These are phyloP conservation scores for Pegea sp. DNA, from an alignment of 23 tunicate genomes.

Conservation along the genomic window DNA sequence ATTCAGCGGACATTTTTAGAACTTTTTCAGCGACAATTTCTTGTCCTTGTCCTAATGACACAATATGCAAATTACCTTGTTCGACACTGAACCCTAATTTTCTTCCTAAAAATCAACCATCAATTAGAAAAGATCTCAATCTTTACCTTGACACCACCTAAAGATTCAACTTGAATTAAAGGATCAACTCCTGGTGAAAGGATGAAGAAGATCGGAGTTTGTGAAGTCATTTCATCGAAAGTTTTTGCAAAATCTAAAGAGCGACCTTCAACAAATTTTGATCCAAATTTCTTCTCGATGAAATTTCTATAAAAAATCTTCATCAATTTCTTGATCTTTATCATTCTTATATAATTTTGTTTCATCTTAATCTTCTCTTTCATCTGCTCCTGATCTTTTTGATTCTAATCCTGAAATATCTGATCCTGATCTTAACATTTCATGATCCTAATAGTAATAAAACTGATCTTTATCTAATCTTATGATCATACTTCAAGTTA, in stretches of 20 bases:
- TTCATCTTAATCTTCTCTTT: too few relatives aligned
- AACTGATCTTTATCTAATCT: too few relatives aligned
- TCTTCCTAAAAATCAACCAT: slow-evolving; percentile 16
- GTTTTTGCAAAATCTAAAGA: slow-evolving; percentile 54
- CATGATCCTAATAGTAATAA: too few relatives aligned
- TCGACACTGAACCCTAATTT: slow-evolving; percentile 42
- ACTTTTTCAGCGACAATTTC: slow-evolving; percentile 77
- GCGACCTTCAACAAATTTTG: slow-evolving; percentile 69
- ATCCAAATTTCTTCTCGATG: slow-evolving; percentile 48
- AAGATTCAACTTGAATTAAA: slow-evolving; percentile 52
- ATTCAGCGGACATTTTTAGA: slow-evolving; percentile 44
- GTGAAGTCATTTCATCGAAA: slow-evolving; percentile 66
- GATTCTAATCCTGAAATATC: too few relatives aligned
- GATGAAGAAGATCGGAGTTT: slow-evolving; percentile 57
- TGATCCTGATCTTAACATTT: too few relatives aligned
- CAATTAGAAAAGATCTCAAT: neutral
- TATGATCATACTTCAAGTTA: too few relatives aligned
- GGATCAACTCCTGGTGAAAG: slow-evolving; percentile 92
- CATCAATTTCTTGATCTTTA: too few relatives aligned
- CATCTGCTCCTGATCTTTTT: too few relatives aligned
- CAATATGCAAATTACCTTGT: slow-evolving; percentile 50
- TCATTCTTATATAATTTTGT: too few relatives aligned
- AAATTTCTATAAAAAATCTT: slow-evolving; percentile 31
- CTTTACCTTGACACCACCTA: slow-evolving; percentile 14
- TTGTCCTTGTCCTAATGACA: slow-evolving; percentile 84